Evolutionary conservation across 1,140 invertebrate species (phyloP), one percentile per base, ranked within the genome.

Genomic region (Solenopsis invicta): DNA sequence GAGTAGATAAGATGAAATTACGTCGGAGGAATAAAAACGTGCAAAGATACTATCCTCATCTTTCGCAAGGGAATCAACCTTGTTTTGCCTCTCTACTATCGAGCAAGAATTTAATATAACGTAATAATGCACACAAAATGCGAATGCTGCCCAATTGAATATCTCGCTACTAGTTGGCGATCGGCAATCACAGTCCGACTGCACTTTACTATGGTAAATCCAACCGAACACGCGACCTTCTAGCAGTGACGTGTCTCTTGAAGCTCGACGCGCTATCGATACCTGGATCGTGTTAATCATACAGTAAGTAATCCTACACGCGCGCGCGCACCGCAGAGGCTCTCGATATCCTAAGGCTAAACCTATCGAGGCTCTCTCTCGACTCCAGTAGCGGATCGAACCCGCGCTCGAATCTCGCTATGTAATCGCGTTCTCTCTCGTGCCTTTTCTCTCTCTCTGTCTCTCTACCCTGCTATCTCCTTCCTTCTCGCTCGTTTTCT

Each of bases 351-450:
- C 77, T 81, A 71, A 80, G 48, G 77, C 64, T 81, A 81, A 61
- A 54, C 41, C 67, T 48, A 59, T 74, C 67, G 80, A 82, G 52
- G 18, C 50, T 59, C 41, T 54, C 41, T 54, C 62, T 52, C 61
- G 61, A 78, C 13, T 67, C n/a, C 62, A 80, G 77, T 80, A 80
- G 72, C 61, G 71, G 66, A 74, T 76, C 82, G 64, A 88, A 85
- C n/a, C 78, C 75, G 61, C 75, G 48, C 75, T 78, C 59, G 62
- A 85, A 66, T 80, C 75, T 85, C 62, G 84, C 48, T 78, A 54
- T 52, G 77, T 77, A 85, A 45, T 77, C 84, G 56, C 48, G 48
- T 16, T 59, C 37, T 66, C 61, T 82, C 80, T 74, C 80, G 72
- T 10, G 18, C 24, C 24, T 6, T 71, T 13, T 24, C n/a, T 24